These are phyloP conservation scores for Melikaiella ostensackeni DNA, from an alignment of 2,888 invertebrate genomes.

Conservation along the genomic window DNA sequence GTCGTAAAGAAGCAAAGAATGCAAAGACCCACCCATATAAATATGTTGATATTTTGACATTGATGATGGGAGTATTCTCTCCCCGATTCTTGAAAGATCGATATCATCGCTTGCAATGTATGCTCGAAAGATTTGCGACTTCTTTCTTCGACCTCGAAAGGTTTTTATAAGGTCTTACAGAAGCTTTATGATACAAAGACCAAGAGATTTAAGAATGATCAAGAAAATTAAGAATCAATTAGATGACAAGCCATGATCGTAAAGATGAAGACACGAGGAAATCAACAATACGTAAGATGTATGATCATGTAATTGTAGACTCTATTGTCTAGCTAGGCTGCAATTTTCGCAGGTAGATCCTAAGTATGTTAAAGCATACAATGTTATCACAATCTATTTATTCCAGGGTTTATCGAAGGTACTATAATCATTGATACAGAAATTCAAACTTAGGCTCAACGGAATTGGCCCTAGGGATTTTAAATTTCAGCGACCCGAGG, in stretches of 20 bases:
- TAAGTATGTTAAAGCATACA: neutral
- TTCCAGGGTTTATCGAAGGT: conserved; percentile 11
- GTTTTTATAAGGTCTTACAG: neutral
- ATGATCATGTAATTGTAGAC: conserved; percentile 9
- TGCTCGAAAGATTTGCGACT: neutral
- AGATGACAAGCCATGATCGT: neutral
- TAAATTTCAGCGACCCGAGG: conserved; percentile 1
- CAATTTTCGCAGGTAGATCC: neutral
- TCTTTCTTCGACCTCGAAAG: conserved; percentile 18
- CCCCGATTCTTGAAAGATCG: conserved; percentile 15
- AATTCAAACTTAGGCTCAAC: neutral
- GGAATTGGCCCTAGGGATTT: neutral
- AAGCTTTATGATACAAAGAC: neutral
- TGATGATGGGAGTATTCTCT: conserved; percentile 20
- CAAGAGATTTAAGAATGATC: neutral
- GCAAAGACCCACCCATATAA: neutral
- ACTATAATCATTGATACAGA: conserved; percentile 25
- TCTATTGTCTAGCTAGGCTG: neutral
- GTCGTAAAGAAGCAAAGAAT: neutral
- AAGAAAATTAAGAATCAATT: neutral
- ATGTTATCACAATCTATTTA: conserved; percentile 14
- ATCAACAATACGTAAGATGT: conserved; percentile 3
- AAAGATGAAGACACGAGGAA: conserved; percentile 15
- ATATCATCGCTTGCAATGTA: conserved; percentile 5
- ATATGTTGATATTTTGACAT: neutral